Base-by-base conservation (phyloP, 2,797 vertebrate species). In the Diceros bicornis region DNA sequence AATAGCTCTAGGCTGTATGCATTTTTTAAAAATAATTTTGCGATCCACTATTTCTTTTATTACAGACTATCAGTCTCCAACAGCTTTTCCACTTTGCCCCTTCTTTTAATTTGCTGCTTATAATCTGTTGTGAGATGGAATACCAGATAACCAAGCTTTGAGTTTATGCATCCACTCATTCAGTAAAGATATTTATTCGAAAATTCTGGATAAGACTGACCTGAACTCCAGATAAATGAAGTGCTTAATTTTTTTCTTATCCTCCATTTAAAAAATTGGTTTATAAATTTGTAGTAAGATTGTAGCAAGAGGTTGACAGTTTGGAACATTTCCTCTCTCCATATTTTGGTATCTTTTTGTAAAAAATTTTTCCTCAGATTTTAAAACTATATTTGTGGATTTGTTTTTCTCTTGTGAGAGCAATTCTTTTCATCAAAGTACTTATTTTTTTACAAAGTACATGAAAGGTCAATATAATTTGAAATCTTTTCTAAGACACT, bases 31-130 rank as follows among this genome's bases (percentile, higher is more conserved):
- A 72, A 64, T 79, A 89, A 86, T 74, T 88, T 97, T 97, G 69
- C 37, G 77, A 4, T 91, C 50, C 61, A 29, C 21, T 88, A 78
- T 97, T 94, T 94, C 25, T 91, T 94, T 96, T 91, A 91, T 57
- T 94, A 57, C 18, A 59, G 32, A 68, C 41, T 83, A 2, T 59
- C 50, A 93, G 34, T 66, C 8, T 94, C 32, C 77, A 75, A 78
- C n/a, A 89, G 47, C 13, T 82, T 96, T 57, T 62, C 91, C 23
- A 93, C 18, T 95, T 64, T 69, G 6, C n/a, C 69, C 20, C 37
- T 37, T 47, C 47, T 82, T 89, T 91, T 61, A 83, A 89, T 78
- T 50, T 72, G 4, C 29, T 78, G 32, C 21, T 97, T 86, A 34
- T 81, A 89, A 62, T 96, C 37, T 84, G 12, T 77, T 87, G 18